Conservation (phyloP, 2,888 invertebrate genomes). For the Hoplodrina ambigua region DNA sequence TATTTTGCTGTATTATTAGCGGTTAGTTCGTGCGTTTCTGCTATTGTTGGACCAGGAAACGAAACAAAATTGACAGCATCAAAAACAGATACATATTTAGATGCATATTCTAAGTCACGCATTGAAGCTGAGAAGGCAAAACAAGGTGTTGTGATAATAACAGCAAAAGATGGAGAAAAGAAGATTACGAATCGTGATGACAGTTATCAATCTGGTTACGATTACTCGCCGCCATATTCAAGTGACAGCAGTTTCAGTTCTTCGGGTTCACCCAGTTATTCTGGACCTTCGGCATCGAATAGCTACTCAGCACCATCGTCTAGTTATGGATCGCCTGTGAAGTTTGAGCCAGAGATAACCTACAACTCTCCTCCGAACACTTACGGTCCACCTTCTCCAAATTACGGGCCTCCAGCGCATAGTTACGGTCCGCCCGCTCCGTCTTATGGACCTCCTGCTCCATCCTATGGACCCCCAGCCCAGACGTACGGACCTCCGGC, state of each 20-base stretch:
- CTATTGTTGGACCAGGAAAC: slow-evolving; percentile 84
- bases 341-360: slow-evolving; percentile 71
- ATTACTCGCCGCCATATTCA: slow-evolving; percentile 83
- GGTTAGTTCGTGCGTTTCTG: slow-evolving; percentile 77
- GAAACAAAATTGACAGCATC: slow-evolving; percentile 74
- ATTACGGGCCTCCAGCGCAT: slow-evolving; percentile 80
- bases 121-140: slow-evolving; percentile 86
- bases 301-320: slow-evolving; percentile 77
- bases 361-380: slow-evolving; percentile 76
- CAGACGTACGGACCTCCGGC: slow-evolving; percentile 81
- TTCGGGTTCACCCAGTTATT: slow-evolving; percentile 72
- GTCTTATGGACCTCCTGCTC: slow-evolving; percentile 83
- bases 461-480: slow-evolving; percentile 85
- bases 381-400: slow-evolving; percentile 69
- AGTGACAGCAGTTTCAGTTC: slow-evolving; percentile 78
- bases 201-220: slow-evolving; percentile 83
- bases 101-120: slow-evolving; percentile 91
- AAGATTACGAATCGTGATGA: slow-evolving; percentile 87
- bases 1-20: slow-evolving; percentile 74
- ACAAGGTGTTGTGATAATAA: slow-evolving; percentile 85
- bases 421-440: slow-evolving; percentile 80
- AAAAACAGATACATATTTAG: slow-evolving; percentile 91
- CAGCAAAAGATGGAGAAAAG: slow-evolving; percentile 87
- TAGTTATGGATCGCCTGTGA: slow-evolving; percentile 80
- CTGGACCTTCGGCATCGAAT: slow-evolving; percentile 72